These are phyloP conservation scores for Ophthalmolycus amberensis DNA, from an alignment of 2,113 vertebrate genomes.

Conservation along the genomic window DNA sequence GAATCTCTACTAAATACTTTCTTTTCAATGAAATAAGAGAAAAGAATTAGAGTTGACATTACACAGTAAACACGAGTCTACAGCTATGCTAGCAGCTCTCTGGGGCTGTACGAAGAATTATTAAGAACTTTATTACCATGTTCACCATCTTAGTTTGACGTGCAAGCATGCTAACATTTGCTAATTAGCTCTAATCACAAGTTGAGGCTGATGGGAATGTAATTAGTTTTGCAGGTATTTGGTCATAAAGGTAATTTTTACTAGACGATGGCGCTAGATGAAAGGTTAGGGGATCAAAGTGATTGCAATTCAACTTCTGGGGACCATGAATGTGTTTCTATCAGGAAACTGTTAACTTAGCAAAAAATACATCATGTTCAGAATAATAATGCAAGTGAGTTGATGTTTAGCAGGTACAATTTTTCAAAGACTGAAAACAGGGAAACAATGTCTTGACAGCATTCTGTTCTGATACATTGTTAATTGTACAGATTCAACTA, in stretches of 20 bases:
- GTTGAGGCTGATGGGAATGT: not conserved
- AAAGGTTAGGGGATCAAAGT: not conserved
- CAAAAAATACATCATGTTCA: not conserved
- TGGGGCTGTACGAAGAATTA: no score
- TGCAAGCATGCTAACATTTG: not conserved
- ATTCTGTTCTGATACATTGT: not conserved
- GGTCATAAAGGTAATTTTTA: not conserved
- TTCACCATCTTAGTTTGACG: not conserved
- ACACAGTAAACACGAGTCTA: not conserved
- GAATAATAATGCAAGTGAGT: not conserved
- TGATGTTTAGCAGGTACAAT: not conserved
- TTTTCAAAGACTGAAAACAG: not conserved
- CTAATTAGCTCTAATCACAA: not conserved
- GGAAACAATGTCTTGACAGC: not conserved
- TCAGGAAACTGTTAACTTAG: not conserved
- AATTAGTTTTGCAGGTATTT: not conserved
- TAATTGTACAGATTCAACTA: not conserved
- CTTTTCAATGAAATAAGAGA: conserved; percentile 33
- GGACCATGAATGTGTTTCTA: not conserved
- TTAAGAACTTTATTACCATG: not conserved
- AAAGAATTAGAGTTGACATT: conserved; percentile 17
- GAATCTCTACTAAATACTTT: no score
- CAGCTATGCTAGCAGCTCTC: not conserved
- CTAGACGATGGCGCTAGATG: not conserved
- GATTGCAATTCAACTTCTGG: not conserved